Evolutionary conservation across 1,140 invertebrate genomes (phyloP).

Genomic region (Pseudachorutes palmiensis): DNA sequence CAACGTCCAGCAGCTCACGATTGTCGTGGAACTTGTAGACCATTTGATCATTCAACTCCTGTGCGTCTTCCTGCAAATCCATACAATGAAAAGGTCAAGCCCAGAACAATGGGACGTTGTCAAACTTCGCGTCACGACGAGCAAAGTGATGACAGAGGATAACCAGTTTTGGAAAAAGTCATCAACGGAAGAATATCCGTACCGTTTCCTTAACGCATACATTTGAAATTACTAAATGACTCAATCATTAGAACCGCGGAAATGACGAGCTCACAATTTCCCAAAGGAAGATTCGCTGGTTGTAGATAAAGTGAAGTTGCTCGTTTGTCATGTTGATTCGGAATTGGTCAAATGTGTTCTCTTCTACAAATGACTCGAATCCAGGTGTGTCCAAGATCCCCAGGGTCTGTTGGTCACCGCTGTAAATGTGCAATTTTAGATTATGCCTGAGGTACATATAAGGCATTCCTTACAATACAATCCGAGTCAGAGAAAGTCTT

Average conservation of each 20-base stretch:
- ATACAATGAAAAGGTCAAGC: no score
- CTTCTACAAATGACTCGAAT: conserved; percentile 73
- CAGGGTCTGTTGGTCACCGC: conserved; percentile 69
- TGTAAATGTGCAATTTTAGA: conserved; percentile 41
- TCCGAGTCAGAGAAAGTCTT: conserved; percentile 65
- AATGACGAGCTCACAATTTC: conserved; percentile 72
- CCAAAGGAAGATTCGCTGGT: conserved; percentile 77
- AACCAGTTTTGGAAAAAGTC: background rate
- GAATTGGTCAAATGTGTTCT: conserved; percentile 77
- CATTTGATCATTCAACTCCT: conserved; percentile 42
- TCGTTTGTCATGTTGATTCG: conserved; percentile 82
- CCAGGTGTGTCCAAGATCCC: conserved; percentile 79
- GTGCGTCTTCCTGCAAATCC: background rate
- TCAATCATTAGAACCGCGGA: no score
- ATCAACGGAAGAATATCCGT: background rate
- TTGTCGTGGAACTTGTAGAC: conserved; percentile 75
- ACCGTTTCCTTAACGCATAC: background rate
- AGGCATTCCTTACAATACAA: conserved; percentile 63
- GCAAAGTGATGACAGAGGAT: background rate
- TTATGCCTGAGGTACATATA: conserved; percentile 19
- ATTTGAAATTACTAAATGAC: background rate
- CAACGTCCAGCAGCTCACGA: conserved; percentile 71
- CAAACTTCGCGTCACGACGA: background rate
- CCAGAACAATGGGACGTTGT: no score
- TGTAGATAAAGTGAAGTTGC: conserved; percentile 79